Evolutionary conservation across 2,797 vertebrate genomes (phyloP).

Genomic region (Naso thynnoides): DNA sequence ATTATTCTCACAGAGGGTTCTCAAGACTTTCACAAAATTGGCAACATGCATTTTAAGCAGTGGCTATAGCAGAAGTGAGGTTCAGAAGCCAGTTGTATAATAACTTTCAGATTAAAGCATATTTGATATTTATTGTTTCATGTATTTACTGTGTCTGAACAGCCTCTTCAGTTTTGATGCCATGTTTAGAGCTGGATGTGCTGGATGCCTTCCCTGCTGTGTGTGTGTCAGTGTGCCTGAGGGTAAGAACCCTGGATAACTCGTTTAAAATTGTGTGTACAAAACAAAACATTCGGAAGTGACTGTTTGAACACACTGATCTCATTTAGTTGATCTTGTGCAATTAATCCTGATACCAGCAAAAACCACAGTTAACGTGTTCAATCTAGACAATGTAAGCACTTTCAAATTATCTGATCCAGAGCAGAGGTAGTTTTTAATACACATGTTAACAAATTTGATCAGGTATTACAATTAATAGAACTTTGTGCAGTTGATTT

Average conservation of each 20-base stretch:
- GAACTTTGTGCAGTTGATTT: background rate
- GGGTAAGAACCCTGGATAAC: conserved; percentile 28
- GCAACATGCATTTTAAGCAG: conserved; percentile 33
- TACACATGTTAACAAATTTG: background rate
- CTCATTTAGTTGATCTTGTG: conserved; percentile 17
- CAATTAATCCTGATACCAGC: conserved; percentile 38
- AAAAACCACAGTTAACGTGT: conserved; percentile 10
- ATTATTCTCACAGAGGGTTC: conserved; percentile 29
- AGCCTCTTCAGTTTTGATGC: conserved; percentile 22
- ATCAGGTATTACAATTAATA: background rate
- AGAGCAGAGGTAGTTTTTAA: background rate
- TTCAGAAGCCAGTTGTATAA: conserved; percentile 40
- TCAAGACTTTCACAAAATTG: conserved; percentile 29
- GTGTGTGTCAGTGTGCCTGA: conserved; percentile 4
- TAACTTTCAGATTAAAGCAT: conserved; percentile 45
- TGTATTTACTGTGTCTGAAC: conserved; percentile 23
- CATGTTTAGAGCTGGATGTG: conserved; percentile 6
- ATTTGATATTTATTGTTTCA: conserved; percentile 18
- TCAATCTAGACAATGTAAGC: background rate
- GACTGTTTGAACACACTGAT: conserved; percentile 28
- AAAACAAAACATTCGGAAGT: conserved; percentile 45
- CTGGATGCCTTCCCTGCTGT: background rate
- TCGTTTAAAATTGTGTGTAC: conserved; percentile 34
- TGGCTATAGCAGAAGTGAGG: conserved; percentile 19
- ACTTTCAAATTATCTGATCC: background rate